Percentiles rank a stretch among this genome's conserved stretches.
Evolutionary conservation across 2,888 invertebrate genomes (phyloP).

Genomic region (Cantharis flavilabris): DNA sequence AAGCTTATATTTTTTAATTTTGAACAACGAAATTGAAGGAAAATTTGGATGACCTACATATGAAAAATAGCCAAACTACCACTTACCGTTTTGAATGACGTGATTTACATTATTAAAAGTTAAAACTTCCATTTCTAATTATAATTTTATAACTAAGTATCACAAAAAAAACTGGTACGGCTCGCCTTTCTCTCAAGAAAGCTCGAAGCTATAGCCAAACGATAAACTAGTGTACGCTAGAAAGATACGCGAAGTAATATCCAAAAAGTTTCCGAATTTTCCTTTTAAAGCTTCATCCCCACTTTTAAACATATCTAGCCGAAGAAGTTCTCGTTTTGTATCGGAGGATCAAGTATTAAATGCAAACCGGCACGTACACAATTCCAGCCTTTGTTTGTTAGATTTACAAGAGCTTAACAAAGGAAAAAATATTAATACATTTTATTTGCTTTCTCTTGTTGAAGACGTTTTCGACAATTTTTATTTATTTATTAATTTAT

Average conservation of each 20-base stretch:
- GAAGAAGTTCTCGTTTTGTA: slow-evolving; percentile 11
- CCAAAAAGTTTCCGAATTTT: not conserved
- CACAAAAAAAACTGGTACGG: slow-evolving; percentile 42
- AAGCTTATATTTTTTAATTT: not conserved
- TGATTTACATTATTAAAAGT: slow-evolving; percentile 47
- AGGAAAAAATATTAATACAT: not conserved
- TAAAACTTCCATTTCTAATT: slow-evolving; percentile 46
- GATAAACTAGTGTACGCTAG: not conserved
- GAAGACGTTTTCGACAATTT: not conserved
- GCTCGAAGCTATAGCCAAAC: slow-evolving; percentile 31
- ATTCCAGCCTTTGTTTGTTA: slow-evolving; percentile 18
- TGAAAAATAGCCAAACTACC: not conserved
- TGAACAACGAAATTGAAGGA: not conserved
- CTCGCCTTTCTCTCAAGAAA: slow-evolving; percentile 39
- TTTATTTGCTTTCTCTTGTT: not conserved
- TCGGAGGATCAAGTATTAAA: slow-evolving; percentile 11
- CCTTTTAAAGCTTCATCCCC: slow-evolving; percentile 20
- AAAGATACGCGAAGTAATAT: slow-evolving; percentile 10
- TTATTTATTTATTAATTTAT: not conserved
- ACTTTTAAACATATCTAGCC: not conserved
- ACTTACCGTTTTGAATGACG: slow-evolving; percentile 49
- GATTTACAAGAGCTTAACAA: slow-evolving; percentile 11
- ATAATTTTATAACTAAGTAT: slow-evolving; percentile 44
- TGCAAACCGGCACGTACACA: slow-evolving; percentile 21
- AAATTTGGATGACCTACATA: not conserved